These are phyloP conservation scores for Coenobita brevimanus DNA, from an alignment of 1,140 invertebrate genomes.

Conservation along the genomic window DNA sequence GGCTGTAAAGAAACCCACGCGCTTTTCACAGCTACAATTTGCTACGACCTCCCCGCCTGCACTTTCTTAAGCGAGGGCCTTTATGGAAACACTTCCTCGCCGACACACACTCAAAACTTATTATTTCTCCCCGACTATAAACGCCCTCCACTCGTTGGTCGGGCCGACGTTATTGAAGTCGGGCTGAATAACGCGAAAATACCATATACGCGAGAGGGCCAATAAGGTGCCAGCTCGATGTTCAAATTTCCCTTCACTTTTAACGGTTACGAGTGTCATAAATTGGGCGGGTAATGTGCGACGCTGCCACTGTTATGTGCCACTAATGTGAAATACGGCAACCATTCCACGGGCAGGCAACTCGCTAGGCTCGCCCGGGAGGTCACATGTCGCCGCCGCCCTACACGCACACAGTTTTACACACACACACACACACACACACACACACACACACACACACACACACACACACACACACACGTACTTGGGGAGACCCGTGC, in stretches of 20 bases:
- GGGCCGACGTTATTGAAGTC: constrained; percentile 29
- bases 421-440: too few relatives aligned
- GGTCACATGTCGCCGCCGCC: constrained; percentile 52
- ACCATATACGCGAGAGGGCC: constrained; percentile 60
- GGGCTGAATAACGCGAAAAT: constrained; percentile 41
- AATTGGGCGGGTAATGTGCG: constrained; percentile 69
- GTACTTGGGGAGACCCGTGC: too few relatives aligned
- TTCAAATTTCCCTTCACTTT: constrained; percentile 71
- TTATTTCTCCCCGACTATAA: constrained; percentile 20
- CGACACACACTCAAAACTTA: constrained; percentile 4
- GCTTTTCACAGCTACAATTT: constrained; percentile 2
- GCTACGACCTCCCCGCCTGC: constrained; percentile 4
- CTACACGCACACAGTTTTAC: too few relatives aligned
- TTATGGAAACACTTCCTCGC: constrained; percentile 5
- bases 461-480: too few relatives aligned
- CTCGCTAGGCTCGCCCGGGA: constrained; percentile 26
- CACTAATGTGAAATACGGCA: constrained; percentile 70
- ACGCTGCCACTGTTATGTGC: constrained; percentile 69
- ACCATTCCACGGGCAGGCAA: constrained; percentile 58
- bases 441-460: too few relatives aligned
- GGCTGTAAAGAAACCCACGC: constrained; percentile 10
- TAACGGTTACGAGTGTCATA: constrained; percentile 70
- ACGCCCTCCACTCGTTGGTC: background rate
- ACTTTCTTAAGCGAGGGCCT: constrained; percentile 10
- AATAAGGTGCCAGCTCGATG: constrained; percentile 70